Evolutionary conservation across 2,888 invertebrate genomes (phyloP).

Genomic region (Terebella lapidaria): DNA sequence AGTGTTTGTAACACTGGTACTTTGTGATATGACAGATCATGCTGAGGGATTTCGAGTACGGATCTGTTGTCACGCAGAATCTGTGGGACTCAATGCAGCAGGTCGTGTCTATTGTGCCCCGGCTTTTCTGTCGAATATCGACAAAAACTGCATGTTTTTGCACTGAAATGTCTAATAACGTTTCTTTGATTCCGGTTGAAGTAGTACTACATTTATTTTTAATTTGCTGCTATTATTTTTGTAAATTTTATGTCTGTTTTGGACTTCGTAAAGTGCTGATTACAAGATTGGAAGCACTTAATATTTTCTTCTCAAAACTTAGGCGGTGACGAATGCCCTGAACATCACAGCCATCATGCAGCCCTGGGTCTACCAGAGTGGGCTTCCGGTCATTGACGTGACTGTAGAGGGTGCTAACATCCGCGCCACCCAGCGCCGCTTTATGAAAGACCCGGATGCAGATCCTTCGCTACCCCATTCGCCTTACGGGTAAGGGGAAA

Average conservation of each 20-base stretch:
- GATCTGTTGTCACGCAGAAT: constrained; percentile 76
- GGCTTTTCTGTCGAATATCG: neutral
- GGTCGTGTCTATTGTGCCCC: constrained; percentile 22
- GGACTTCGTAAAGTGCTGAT: no score
- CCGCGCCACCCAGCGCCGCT: constrained; percentile 35
- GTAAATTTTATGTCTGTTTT: no score
- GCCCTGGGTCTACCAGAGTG: constrained; percentile 51
- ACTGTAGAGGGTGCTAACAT: constrained; percentile 24
- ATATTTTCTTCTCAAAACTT: no score
- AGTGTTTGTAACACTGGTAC: no score
- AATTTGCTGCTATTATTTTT: no score
- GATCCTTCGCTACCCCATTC: constrained; percentile 13
- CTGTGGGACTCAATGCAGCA: constrained; percentile 63
- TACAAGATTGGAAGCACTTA: no score
- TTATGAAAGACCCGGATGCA: constrained; percentile 26
- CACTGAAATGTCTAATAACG: no score
- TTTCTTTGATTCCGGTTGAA: no score
- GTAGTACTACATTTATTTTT: no score
- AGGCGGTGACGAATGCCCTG: neutral
- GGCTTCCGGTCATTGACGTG: constrained; percentile 42
- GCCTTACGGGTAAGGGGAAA: constrained; percentile 13
- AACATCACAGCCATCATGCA: constrained; percentile 45
- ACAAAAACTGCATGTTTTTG: no score
- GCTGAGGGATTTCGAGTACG: constrained; percentile 63
- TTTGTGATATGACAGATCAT: no score